Evolutionary conservation across 2,888 invertebrate genomes (phyloP).

Genomic region (Archips crataeganus): DNA sequence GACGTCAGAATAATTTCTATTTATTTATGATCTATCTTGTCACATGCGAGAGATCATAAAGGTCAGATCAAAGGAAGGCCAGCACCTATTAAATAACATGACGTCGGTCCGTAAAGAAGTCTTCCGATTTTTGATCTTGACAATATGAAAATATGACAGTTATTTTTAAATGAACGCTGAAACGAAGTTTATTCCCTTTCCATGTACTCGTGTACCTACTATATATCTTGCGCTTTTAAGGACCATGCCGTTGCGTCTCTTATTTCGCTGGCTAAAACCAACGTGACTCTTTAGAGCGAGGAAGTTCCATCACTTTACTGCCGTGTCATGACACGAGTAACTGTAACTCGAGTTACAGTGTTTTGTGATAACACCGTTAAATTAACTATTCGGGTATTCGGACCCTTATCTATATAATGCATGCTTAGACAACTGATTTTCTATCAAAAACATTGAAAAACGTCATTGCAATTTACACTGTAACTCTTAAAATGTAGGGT

Average conservation of each 20-base stretch:
- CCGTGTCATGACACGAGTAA: too few species aligned
- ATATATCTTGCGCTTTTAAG: neutral
- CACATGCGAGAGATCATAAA: slow-evolving; percentile 33
- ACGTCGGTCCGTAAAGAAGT: slow-evolving; percentile 10
- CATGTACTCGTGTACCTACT: neutral
- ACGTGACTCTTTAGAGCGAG: neutral
- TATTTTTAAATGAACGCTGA: neutral
- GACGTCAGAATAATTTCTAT: slow-evolving; percentile 25
- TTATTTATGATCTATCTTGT: slow-evolving; percentile 36
- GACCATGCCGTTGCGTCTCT: neutral
- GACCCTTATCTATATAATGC: too few species aligned
- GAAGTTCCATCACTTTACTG: too few species aligned
- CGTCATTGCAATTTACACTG: too few species aligned
- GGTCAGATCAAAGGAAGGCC: slow-evolving; percentile 37
- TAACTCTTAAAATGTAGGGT: too few species aligned
- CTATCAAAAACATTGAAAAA: too few species aligned
- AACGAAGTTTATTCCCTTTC: neutral
- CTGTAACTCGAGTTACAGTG: too few species aligned
- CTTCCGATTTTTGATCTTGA: slow-evolving; percentile 6
- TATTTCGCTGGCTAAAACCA: neutral
- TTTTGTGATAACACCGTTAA: too few species aligned
- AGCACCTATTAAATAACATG: slow-evolving; percentile 28
- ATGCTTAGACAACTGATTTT: too few species aligned
- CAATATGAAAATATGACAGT: neutral
- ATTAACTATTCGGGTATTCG: too few species aligned